These are phyloP conservation scores for Dorcus hopei DNA, from an alignment of 2,888 invertebrate species.

Conservation along the genomic window DNA sequence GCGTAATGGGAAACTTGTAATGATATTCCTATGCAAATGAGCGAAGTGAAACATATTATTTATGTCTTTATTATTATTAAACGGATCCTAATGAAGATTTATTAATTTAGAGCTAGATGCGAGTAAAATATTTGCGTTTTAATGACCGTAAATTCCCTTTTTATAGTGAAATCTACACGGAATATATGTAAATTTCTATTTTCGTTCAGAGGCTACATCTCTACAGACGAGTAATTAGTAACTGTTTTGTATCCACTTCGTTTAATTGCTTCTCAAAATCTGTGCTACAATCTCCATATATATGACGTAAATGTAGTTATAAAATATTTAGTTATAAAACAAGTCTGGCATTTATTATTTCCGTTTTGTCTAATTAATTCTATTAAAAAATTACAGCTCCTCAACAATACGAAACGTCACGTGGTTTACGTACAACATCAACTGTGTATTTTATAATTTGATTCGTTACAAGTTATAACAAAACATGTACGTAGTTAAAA, in stretches of 20 bases:
- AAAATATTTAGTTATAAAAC: too few relatives aligned
- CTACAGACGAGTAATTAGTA: background rate
- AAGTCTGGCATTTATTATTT: too few relatives aligned
- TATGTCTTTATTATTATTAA: constrained; percentile 16
- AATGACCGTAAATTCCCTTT: background rate
- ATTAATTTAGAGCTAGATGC: constrained; percentile 7
- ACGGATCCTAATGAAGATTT: constrained; percentile 16
- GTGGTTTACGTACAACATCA: too few relatives aligned
- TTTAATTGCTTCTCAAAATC: background rate
- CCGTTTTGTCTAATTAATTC: too few relatives aligned
- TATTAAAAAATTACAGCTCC: too few relatives aligned
- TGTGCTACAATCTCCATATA: too few relatives aligned
- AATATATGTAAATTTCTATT: background rate
- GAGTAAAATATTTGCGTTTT: background rate
- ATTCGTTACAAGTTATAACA: too few relatives aligned
- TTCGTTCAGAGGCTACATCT: background rate
- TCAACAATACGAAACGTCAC: too few relatives aligned
- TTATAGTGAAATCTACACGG: background rate
- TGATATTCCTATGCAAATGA: background rate
- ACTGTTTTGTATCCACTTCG: background rate
- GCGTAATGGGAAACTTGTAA: too few relatives aligned
- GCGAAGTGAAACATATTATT: constrained; percentile 6
- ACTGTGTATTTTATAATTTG: too few relatives aligned
- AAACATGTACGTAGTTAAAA: too few relatives aligned
- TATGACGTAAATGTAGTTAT: too few relatives aligned